Percentiles rank a stretch among this genome's conserved stretches.
phyloP scores from a whole-genome alignment of 2,113 vertebrate species.

The Eurystomus gularis region DNA sequence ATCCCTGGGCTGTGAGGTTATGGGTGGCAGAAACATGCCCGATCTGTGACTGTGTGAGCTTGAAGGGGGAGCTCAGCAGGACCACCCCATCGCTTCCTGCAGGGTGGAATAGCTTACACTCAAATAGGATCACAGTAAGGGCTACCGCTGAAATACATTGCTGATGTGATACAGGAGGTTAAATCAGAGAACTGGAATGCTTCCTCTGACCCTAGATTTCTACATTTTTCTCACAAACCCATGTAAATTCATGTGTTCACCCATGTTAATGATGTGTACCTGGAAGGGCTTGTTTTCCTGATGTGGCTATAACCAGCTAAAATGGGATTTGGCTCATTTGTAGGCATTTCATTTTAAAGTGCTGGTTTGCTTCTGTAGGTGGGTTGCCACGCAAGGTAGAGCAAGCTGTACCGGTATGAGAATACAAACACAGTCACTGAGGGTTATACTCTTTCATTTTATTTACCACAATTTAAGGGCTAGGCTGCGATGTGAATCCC shows the following conservation, averaged over 20 bases:
- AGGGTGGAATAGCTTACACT: neutral
- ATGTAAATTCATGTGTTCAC: neutral
- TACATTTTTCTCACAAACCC: neutral
- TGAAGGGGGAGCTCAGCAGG: neutral
- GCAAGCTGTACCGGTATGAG: neutral
- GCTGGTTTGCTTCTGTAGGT: neutral
- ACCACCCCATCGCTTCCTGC: neutral
- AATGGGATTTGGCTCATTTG: neutral
- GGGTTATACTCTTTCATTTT: neutral
- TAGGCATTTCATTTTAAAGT: neutral
- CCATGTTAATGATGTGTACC: neutral
- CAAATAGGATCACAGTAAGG: neutral
- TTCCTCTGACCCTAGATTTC: neutral
- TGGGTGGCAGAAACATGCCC: neutral
- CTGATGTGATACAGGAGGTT: neutral
- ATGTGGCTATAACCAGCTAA: neutral
- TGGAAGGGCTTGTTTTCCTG: neutral
- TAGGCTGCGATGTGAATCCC: fast-evolving
- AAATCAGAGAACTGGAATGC: neutral
- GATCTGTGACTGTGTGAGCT: neutral
- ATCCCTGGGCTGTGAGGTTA: neutral
- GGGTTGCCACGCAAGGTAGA: neutral
- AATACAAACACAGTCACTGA: neutral
- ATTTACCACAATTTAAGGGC: neutral
- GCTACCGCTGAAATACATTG: neutral